phyloP scores from a whole-genome alignment of 2,113 vertebrate species.

The Vicugna pacos region DNA sequence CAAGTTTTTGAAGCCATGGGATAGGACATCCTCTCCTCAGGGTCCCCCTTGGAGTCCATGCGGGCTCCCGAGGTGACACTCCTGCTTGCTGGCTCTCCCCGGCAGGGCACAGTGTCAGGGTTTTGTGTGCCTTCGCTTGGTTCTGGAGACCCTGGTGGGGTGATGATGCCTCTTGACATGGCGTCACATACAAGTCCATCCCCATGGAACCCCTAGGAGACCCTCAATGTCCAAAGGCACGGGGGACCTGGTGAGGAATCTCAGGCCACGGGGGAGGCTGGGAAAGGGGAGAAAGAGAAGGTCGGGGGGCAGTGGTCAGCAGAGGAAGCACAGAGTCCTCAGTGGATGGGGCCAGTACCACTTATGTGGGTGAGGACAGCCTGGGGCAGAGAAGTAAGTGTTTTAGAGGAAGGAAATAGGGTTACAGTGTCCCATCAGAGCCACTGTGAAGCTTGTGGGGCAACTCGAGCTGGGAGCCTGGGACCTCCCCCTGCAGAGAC shows the following conservation, averaged over 20 bases:
- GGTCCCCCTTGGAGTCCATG: accelerated
- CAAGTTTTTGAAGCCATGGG: neutral
- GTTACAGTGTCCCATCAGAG: neutral
- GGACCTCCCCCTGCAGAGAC: neutral
- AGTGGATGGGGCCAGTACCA: neutral
- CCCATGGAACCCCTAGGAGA: accelerated
- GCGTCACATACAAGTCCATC: neutral
- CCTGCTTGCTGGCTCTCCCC: no score
- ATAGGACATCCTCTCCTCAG: neutral
- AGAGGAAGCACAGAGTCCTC: neutral
- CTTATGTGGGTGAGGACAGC: neutral
- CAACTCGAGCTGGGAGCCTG: neutral
- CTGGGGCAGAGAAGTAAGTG: neutral
- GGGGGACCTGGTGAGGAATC: neutral
- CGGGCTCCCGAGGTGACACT: neutral
- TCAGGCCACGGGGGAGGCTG: neutral
- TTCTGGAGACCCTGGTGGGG: neutral
- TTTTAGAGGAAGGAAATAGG: neutral
- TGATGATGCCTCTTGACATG: neutral
- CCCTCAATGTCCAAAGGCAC: neutral
- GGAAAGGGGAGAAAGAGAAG: neutral
- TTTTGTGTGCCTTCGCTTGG: accelerated
- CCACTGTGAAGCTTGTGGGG: neutral
- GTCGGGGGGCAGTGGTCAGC: neutral
- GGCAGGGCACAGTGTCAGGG: neutral